Conservation (phyloP, 1,140 invertebrate genomes). For the Drosophila saltans region DNA sequence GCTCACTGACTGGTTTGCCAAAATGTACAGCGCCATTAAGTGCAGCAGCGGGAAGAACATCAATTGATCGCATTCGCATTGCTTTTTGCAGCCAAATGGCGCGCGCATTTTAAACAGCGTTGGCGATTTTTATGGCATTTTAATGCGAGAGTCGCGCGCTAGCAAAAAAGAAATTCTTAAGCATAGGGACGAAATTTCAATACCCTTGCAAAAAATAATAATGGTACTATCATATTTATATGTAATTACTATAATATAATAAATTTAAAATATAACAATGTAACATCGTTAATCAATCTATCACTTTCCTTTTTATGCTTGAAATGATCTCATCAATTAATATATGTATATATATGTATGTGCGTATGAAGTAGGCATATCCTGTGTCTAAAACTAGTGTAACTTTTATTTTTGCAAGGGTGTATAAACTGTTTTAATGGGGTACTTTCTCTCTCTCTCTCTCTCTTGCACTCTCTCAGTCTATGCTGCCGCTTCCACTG, state of each 20-base stretch:
- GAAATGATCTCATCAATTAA: too few relatives aligned
- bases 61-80: constrained; percentile 39
- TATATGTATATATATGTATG: too few relatives aligned
- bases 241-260: too few relatives aligned
- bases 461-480: constrained; percentile 16
- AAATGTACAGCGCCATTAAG: constrained; percentile 66
- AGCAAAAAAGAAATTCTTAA: constrained; percentile 11
- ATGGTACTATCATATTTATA: too few relatives aligned
- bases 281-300: too few relatives aligned
- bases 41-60: constrained; percentile 35
- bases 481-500: constrained; percentile 20
- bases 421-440: neutral
- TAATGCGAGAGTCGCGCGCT: constrained; percentile 60
- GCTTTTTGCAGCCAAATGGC: constrained; percentile 38
- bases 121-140: constrained; percentile 78
- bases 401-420: neutral
- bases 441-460: constrained; percentile 3
- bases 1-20: constrained; percentile 42
- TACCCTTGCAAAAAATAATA: neutral
- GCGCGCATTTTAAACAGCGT: constrained; percentile 65
- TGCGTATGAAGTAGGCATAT: too few relatives aligned
- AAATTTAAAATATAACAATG: neutral
- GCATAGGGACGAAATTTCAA: constrained; percentile 4
- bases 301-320: too few relatives aligned
- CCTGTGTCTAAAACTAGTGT: neutral